A percentile compares a stretch with the other conserved stretches of the same genome.
Conservation (phyloP, 2,888 invertebrate species). For the Galerucella nymphaeae region DNA sequence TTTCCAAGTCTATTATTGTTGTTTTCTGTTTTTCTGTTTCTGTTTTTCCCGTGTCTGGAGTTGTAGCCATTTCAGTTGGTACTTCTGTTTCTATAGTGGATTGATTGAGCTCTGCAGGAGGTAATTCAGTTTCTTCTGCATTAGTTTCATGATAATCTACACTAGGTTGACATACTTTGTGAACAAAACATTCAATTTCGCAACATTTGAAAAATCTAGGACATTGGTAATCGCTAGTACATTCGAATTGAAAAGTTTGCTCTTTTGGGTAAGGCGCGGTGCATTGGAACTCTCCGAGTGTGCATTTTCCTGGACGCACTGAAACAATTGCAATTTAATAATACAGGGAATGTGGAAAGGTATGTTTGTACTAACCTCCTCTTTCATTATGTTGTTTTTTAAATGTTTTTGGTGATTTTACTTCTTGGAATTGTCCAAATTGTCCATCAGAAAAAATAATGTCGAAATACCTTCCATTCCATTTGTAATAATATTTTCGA, state of each 20-base stretch:
- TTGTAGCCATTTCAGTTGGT: not conserved
- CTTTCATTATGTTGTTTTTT: slow-evolving; percentile 21
- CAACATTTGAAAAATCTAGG: slow-evolving; percentile 45
- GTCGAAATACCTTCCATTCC: slow-evolving; percentile 32
- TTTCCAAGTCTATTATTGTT: not conserved
- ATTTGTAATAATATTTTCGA: slow-evolving; percentile 39
- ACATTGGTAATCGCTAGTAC: slow-evolving; percentile 44
- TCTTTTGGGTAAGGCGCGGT: slow-evolving; percentile 19
- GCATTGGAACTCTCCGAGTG: slow-evolving; percentile 24
- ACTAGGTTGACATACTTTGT: slow-evolving; percentile 41
- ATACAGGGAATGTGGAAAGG: not conserved
- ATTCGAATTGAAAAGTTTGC: slow-evolving; percentile 38
- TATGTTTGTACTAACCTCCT: slow-evolving; percentile 34
- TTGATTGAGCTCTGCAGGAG: slow-evolving; percentile 5
- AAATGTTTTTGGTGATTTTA: slow-evolving; percentile 35
- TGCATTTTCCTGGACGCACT: slow-evolving; percentile 40
- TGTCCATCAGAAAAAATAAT: slow-evolving; percentile 24
- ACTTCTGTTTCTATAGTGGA: not conserved
- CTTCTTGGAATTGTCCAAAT: slow-evolving; percentile 24
- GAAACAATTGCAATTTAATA: slow-evolving; percentile 4
- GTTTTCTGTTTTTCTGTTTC: not conserved
- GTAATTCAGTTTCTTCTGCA: slow-evolving; percentile 10
- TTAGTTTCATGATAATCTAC: slow-evolving; percentile 5
- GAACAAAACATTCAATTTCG: slow-evolving; percentile 38
- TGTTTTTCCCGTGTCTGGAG: not conserved